These are phyloP conservation scores for Phengaris alcon DNA, from an alignment of 2,888 invertebrate genomes.

Conservation along the genomic window DNA sequence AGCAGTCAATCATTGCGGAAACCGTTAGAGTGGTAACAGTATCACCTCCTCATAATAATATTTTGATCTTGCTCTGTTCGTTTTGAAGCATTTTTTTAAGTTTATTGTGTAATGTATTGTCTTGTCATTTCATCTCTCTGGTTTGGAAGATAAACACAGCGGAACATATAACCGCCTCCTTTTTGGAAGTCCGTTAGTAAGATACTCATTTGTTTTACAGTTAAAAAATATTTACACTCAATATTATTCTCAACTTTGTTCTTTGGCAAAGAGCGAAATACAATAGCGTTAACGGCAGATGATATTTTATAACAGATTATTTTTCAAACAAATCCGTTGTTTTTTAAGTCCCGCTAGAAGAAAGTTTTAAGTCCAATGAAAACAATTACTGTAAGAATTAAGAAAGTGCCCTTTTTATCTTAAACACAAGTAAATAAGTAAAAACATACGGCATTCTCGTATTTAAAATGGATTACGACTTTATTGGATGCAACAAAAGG, in stretches of 20 bases:
- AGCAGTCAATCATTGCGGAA: too few species aligned
- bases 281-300: not conserved
- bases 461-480: not conserved
- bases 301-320: not conserved
- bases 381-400: not conserved
- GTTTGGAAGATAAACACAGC: too few species aligned
- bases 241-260: not conserved
- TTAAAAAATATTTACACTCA: too few species aligned
- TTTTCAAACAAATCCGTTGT: not conserved
- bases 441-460: not conserved
- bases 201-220: too few species aligned
- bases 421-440: not conserved
- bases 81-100: too few species aligned
- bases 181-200: too few species aligned
- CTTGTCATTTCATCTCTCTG: too few species aligned
- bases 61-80: too few species aligned
- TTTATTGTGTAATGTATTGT: too few species aligned
- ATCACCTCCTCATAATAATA: too few species aligned
- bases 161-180: too few species aligned
- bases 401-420: not conserved
- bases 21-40: too few species aligned
- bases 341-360: not conserved
- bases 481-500: not conserved
- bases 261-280: not conserved
- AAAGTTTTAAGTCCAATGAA: not conserved